Base-by-base conservation (phyloP, 2,888 invertebrate species). In the Malacosoma neustria region DNA sequence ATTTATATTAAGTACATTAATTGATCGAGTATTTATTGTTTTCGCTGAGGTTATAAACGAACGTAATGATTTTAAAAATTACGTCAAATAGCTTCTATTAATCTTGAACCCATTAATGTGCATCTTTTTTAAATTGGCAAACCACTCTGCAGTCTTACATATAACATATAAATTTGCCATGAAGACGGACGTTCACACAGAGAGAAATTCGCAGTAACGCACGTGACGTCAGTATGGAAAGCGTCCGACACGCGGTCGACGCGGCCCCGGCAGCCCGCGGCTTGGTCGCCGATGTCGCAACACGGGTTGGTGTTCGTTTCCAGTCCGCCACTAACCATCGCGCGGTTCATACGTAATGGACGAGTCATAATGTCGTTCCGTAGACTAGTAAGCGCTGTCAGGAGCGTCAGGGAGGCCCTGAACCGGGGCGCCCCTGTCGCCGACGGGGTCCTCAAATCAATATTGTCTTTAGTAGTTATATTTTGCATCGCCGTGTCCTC, bases 401-500 rank as follows among this genome's bases (percentile, higher is more conserved):
- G 81, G 33, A 66, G 72, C 30, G 84, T 81, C 50, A 74, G 79
- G 40, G 75, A 72, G 34, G 77, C 79, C 35, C 49, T 81, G 32
- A 62, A 70, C 13, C 64, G 76, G 29, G 74, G 74, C 33, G 75
- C 82, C 15, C 82, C 82, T 2, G 52, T 80, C 58, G 80, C 80
- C 5, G 75, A 81, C 41, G 71, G 72, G 44, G 62, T 85, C 6
- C 52, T 85, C 14, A 82, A 84, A 54, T 80, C 81, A 14, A 43
- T 85, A 22, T 54, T 85, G 29, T 80, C 85, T 4, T 54, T 87
- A 12, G 47, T 80, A 33, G 74, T 86, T 39, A 77, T 79, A 38
- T 75, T 73, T 51, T 81, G 76, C 45, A 80, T 86, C 29, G 80
- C 85, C 29, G 71, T 82, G 30, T 76, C 81, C 0, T 77, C 85